Evolutionary conservation across 2,797 vertebrate species (phyloP).

Genomic region (Melanotaenia maccullochi): DNA sequence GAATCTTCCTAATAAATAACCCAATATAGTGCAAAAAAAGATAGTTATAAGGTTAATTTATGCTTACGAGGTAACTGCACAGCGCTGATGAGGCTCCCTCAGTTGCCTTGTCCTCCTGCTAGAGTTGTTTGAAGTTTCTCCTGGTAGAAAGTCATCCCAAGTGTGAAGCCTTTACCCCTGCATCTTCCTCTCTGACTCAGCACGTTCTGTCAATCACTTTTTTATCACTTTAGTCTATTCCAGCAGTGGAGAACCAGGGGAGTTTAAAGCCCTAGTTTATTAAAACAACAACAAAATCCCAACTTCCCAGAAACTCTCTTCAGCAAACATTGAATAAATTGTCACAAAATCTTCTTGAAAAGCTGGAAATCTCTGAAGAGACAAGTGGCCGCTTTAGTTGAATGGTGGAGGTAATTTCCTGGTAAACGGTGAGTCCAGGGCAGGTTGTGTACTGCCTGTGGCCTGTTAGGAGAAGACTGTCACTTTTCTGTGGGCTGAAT

Average conservation of each 20-base stretch:
- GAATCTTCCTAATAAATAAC: background rate
- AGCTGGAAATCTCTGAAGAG: conserved; percentile 31
- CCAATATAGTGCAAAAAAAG: background rate
- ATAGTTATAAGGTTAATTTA: conserved; percentile 15
- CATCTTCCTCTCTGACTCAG: conserved; percentile 48
- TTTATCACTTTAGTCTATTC: conserved; percentile 70
- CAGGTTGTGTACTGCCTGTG: conserved; percentile 67
- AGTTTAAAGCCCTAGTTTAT: conserved; percentile 48
- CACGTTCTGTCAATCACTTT: conserved; percentile 40
- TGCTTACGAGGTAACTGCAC: conserved; percentile 74
- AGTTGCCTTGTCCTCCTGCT: conserved; percentile 71
- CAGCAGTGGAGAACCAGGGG: conserved; percentile 36
- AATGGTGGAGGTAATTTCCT: conserved; percentile 59
- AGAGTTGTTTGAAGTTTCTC: conserved; percentile 69
- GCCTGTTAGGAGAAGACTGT: conserved; percentile 75
- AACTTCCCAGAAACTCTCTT: conserved; percentile 50
- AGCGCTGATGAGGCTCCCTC: conserved; percentile 65
- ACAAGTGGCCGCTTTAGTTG: conserved; percentile 34
- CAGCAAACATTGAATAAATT: conserved; percentile 43
- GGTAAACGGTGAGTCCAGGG: conserved; percentile 61
- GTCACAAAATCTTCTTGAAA: conserved; percentile 54
- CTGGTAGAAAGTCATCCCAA: conserved; percentile 78
- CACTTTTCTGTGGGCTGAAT: conserved; percentile 77
- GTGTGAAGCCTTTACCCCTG: conserved; percentile 54
- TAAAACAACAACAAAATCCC: conserved; percentile 46